A percentile compares a stretch with the other conserved stretches of the same genome.
Conservation (phyloP, 2,888 invertebrate species). For the Onchidella celtica region DNA sequence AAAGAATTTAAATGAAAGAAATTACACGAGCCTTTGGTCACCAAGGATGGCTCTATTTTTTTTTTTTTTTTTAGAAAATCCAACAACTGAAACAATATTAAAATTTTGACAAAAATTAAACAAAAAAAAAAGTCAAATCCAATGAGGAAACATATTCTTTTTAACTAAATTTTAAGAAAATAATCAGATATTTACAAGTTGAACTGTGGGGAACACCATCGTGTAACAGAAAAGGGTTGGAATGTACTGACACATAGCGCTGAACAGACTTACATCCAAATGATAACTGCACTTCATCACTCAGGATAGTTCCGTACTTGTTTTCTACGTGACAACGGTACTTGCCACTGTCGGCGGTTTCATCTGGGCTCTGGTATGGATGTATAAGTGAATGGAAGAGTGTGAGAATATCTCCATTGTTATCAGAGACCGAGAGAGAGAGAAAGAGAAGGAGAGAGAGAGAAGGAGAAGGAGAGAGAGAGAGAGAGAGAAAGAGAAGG, state of each 20-base stretch:
- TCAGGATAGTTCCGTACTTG: conserved; percentile 91
- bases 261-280: conserved; percentile 85
- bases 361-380: conserved; percentile 86
- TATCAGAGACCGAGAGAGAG: neutral
- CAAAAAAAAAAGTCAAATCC: neutral
- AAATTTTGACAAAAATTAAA: neutral
- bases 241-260: neutral
- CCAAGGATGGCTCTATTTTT: too few species aligned
- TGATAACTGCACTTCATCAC: conserved; percentile 91
- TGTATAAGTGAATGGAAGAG: too few species aligned
- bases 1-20: too few species aligned
- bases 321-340: conserved; percentile 95
- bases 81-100: neutral
- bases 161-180: neutral
- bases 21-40: too few species aligned
- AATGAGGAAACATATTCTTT: neutral
- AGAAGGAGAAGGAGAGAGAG: neutral
- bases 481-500: neutral
- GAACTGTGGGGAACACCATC: too few species aligned
- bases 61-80: too few species aligned
- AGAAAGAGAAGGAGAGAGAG: neutral
- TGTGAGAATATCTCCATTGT: too few species aligned
- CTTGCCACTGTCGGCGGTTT: conserved; percentile 89
- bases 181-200: too few species aligned
- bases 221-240: too few species aligned